These are phyloP conservation scores for Camponotus pennsylvanicus DNA, from an alignment of 1,140 invertebrate genomes.

Conservation along the genomic window DNA sequence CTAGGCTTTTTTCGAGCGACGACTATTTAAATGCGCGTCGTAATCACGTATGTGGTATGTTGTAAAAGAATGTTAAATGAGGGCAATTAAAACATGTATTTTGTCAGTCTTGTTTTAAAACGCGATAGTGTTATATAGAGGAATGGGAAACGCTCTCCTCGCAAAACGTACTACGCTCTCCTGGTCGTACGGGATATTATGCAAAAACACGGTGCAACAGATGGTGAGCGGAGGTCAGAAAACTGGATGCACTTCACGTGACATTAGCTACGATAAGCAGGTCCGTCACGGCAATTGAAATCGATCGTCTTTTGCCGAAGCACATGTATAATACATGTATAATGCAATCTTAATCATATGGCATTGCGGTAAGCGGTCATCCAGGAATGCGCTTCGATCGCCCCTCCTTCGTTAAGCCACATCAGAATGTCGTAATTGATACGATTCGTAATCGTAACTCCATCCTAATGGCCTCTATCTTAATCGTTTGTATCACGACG, in stretches of 20 bases:
- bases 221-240: constrained; percentile 54
- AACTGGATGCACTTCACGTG: constrained; percentile 40
- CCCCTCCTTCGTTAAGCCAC: constrained; percentile 5
- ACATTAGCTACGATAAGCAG: constrained; percentile 3
- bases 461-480: background rate
- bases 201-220: constrained; percentile 62
- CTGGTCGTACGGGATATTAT: background rate
- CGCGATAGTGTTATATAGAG: constrained; percentile 3
- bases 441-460: constrained; percentile 25
- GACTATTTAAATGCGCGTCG: constrained; percentile 8
- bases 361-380: background rate
- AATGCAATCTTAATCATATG: constrained; percentile 53
- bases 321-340: constrained; percentile 16
- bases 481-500: background rate
- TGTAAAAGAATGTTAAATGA: background rate
- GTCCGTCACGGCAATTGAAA: constrained; percentile 45
- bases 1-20: background rate
- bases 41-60: background rate
- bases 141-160: background rate
- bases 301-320: constrained; percentile 45
- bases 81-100: background rate
- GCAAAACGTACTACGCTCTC: background rate
- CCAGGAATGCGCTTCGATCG: constrained; percentile 39
- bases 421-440: constrained; percentile 47
- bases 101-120: background rate